Base-by-base conservation (phyloP, 2,113 vertebrate species). In the Gobiocypris rarus region DNA sequence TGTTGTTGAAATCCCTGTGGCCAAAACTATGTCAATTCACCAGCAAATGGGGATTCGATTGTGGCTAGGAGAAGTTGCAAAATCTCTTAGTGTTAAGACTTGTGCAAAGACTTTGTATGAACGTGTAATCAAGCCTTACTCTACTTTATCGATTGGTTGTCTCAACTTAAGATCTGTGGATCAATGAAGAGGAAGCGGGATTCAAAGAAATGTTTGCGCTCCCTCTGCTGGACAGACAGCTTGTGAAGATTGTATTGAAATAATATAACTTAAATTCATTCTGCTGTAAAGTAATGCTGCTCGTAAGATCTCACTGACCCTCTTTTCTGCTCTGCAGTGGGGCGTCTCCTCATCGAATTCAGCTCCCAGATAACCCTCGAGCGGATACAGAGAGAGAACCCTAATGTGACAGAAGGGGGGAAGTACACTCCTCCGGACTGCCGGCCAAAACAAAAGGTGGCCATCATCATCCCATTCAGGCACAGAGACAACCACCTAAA, bases 311-410 rank as follows among this genome's bases (percentile, higher is more conserved):
- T 88, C 87, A 63, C 75, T 87, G 85, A 86, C 41, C 52, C 75
- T 83, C 82, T 86, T 48, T 58, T 89, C 34, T 89, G 88, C 26
- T 77, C 67, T 82, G 89, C 93, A 99, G 98, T 99, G 63, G 97
- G 98, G 2, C 97, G 97, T 76, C 93, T 99, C 89, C 95, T 99
- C 90, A 99, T 99, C 0, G 98, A 99, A 93, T 99, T 99, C 92
- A 96, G 96, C 91, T 97, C 97, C 79, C 96, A 94, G 92, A 98
- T 99, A 98, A 97, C 96, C 50, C 96, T 99, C 96, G 98, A 99
- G 88, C 95, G 96, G 84, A 97, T 99, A 87, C 98, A 99, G 92
- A 96, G 95, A 91, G 97, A 99, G 89, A 99, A 99, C 90, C 97
- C 98, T 0, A 97, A 97, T 0, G 98, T 99, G 87, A 97, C 94